Conservation (phyloP, 2,113 vertebrate species). For the Mus musculus region DNA sequence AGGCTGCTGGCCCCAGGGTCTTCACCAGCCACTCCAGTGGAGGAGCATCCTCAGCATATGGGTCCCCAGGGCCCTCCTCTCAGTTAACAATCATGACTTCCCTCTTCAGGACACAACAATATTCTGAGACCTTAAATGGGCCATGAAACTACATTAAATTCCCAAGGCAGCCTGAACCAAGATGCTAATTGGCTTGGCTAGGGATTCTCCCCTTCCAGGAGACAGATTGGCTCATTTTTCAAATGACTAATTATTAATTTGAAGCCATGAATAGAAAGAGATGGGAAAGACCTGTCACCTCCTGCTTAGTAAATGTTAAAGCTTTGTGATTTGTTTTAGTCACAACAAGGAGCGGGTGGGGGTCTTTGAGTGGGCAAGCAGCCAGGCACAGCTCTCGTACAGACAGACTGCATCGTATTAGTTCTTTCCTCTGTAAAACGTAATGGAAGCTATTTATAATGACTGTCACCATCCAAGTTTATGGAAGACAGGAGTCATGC, state of each 20-base stretch:
- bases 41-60: conserved; percentile 86
- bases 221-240: conserved; percentile 92
- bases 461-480: background rate
- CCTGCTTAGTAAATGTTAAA: conserved; percentile 88
- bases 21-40: conserved; percentile 70
- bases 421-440: background rate
- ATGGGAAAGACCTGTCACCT: conserved; percentile 81
- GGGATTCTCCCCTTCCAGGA: conserved; percentile 84
- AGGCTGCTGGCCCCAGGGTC: conserved; percentile 85
- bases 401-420: background rate
- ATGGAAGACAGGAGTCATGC: background rate
- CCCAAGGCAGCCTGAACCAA: conserved; percentile 83
- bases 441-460: background rate
- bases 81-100: conserved; percentile 86
- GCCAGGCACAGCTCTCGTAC: conserved; percentile 80
- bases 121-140: conserved; percentile 84
- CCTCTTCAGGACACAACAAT: conserved; percentile 81
- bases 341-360: conserved; percentile 69
- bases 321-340: conserved; percentile 81
- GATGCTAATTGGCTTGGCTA: conserved; percentile 88
- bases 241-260: conserved; percentile 90
- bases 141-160: conserved; percentile 85
- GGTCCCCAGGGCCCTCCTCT: conserved; percentile 82
- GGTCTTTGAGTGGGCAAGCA: conserved; percentile 71
- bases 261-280: conserved; percentile 91